Conservation (phyloP, 2,888 invertebrate species). For the Zootermopsis nevadensis region DNA sequence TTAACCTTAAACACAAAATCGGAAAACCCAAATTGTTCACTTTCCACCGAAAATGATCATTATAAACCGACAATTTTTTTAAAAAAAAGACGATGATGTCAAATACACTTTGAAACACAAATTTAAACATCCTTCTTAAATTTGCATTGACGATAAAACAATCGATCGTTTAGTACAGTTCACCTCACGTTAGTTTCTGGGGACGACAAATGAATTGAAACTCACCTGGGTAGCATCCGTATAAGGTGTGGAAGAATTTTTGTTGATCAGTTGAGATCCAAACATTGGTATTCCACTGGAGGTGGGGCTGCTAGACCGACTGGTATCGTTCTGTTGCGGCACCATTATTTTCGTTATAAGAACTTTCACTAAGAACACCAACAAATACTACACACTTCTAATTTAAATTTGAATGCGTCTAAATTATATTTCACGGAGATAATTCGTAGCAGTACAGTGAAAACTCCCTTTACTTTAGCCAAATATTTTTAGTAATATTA, state of each 20-base stretch:
- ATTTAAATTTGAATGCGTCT: not conserved
- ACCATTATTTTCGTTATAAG: conserved; percentile 67
- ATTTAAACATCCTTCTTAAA: no score
- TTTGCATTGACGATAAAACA: no score
- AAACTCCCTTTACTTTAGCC: not conserved
- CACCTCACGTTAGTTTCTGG: not conserved
- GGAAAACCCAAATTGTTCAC: no score
- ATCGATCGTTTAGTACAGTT: not conserved
- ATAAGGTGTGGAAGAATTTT: conserved; percentile 94
- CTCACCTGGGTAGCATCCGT: conserved; percentile 98
- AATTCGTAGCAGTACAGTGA: not conserved
- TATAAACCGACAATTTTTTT: no score
- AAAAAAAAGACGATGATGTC: no score
- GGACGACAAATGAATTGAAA: conserved; percentile 51
- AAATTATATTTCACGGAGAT: not conserved
- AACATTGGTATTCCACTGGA: conserved; percentile 77
- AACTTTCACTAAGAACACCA: conserved; percentile 8
- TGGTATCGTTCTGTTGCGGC: conserved; percentile 76
- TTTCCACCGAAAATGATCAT: no score
- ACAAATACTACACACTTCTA: conserved; percentile 5
- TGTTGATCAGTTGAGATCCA: conserved; percentile 90
- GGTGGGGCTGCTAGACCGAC: conserved; percentile 70
- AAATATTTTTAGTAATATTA: not conserved
- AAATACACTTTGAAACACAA: no score
- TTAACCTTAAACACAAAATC: no score